These are phyloP conservation scores for Epicauta chinensis DNA, from an alignment of 1,140 invertebrate genomes.

Conservation along the genomic window DNA sequence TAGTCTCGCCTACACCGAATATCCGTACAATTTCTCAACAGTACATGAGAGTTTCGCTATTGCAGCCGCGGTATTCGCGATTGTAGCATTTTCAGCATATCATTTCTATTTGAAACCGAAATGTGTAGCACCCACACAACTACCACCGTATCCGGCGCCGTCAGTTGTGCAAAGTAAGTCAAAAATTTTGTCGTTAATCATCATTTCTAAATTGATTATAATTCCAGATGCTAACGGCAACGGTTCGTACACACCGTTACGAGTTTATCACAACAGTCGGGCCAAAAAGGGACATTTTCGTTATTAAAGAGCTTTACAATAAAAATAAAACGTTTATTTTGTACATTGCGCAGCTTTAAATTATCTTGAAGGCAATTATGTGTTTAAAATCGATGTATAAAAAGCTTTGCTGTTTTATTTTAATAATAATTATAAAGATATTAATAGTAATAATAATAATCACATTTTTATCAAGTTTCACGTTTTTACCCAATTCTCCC, in stretches of 20 bases:
- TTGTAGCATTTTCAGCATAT: constrained; percentile 62
- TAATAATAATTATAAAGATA: no score
- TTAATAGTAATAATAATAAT: no score
- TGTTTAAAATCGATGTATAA: no score
- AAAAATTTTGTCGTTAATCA: no score
- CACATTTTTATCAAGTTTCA: no score
- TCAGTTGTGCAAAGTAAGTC: constrained; percentile 37
- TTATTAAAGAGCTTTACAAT: constrained; percentile 48
- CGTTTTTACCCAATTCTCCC: no score
- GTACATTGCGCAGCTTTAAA: background rate
- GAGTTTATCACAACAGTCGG: constrained; percentile 70
- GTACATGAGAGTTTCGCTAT: constrained; percentile 49
- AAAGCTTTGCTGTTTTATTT: no score
- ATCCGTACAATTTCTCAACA: constrained; percentile 28
- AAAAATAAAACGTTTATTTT: no score
- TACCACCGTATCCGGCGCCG: constrained; percentile 32
- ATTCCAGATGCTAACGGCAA: constrained; percentile 57
- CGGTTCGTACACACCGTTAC: constrained; percentile 66
- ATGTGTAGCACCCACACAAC: constrained; percentile 52
- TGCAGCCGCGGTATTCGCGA: constrained; percentile 53
- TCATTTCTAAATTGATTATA: no score
- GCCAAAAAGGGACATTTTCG: constrained; percentile 71
- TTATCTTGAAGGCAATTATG: no score
- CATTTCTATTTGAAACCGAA: constrained; percentile 63
- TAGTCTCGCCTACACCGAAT: constrained; percentile 33